Conservation (phyloP, 2,888 invertebrate genomes). For the Metopia argyrocephala region DNA sequence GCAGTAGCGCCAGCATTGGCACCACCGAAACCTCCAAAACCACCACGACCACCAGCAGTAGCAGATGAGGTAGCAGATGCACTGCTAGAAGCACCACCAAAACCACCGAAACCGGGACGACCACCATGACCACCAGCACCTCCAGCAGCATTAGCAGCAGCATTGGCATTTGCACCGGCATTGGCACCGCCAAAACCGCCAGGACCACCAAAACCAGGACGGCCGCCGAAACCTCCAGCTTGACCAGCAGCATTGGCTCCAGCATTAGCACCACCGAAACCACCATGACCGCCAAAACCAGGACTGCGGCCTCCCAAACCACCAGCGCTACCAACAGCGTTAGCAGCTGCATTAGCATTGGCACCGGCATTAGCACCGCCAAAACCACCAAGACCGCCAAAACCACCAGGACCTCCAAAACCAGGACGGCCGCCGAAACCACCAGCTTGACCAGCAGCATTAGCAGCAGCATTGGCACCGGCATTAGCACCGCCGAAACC, state of each 20-base stretch:
- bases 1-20: background rate
- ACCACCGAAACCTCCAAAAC: conserved; percentile 26
- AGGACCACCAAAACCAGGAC: conserved; percentile 34
- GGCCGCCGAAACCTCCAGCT: conserved; percentile 16
- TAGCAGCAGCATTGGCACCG: background rate
- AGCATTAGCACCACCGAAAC: conserved; percentile 28
- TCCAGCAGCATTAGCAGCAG: background rate
- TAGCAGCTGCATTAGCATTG: conserved; percentile 12
- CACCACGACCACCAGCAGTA: conserved; percentile 55
- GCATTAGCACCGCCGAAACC: background rate
- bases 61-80: conserved; percentile 50
- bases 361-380: conserved; percentile 21
- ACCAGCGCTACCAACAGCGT: background rate
- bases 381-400: conserved; percentile 3
- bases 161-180: background rate
- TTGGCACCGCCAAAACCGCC: conserved; percentile 15
- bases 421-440: conserved; percentile 1
- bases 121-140: conserved; percentile 42
- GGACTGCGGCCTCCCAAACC: conserved; percentile 31
- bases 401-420: conserved; percentile 35
- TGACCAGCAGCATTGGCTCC: background rate
- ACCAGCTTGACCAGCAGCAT: background rate
- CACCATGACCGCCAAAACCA: conserved; percentile 33
- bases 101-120: conserved; percentile 31
- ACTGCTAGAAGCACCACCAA: conserved; percentile 43